Conservation (phyloP, 2,888 invertebrate species). For the Clivina fossor region DNA sequence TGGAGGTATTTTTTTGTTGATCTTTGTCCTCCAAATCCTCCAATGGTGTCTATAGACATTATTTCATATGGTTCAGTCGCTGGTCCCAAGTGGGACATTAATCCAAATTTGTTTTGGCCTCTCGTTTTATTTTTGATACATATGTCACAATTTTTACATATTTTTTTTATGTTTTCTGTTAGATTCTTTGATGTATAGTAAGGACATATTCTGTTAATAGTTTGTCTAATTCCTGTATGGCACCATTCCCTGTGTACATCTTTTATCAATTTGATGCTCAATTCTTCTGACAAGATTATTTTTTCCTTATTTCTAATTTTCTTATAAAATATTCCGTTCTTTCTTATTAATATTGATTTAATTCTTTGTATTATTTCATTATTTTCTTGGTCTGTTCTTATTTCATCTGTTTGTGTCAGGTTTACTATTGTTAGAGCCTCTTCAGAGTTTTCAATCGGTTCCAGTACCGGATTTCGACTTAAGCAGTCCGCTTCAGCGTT, state of each 20-base stretch:
- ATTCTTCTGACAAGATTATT: constrained; percentile 30
- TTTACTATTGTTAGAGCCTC: constrained; percentile 23
- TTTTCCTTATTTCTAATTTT: constrained; percentile 16
- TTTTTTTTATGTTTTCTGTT: constrained; percentile 12
- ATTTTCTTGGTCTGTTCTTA: constrained; percentile 24
- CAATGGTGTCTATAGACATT: constrained; percentile 21
- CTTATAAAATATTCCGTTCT: constrained; percentile 16
- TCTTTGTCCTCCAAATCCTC: constrained; percentile 15
- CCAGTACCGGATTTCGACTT: constrained; percentile 36
- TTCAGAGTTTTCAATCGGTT: constrained; percentile 22
- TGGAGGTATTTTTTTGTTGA: constrained; percentile 13
- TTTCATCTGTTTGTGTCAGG: constrained; percentile 22
- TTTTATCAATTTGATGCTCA: constrained; percentile 32
- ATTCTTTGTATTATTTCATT: constrained; percentile 20
- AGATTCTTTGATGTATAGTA: constrained; percentile 21
- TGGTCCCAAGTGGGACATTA: constrained; percentile 43
- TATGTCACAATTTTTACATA: constrained; percentile 20
- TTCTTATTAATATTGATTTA: constrained; percentile 13
- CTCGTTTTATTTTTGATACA: constrained; percentile 42
- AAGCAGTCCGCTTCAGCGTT: constrained; percentile 38
- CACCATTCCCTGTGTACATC: constrained; percentile 26
- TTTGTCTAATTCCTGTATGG: constrained; percentile 23
- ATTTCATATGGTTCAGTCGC: constrained; percentile 38
- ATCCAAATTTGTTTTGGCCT: constrained; percentile 38
- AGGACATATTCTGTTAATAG: constrained; percentile 19